Evolutionary conservation across 2,888 invertebrate species (phyloP).

Genomic region (Agrochola lota): DNA sequence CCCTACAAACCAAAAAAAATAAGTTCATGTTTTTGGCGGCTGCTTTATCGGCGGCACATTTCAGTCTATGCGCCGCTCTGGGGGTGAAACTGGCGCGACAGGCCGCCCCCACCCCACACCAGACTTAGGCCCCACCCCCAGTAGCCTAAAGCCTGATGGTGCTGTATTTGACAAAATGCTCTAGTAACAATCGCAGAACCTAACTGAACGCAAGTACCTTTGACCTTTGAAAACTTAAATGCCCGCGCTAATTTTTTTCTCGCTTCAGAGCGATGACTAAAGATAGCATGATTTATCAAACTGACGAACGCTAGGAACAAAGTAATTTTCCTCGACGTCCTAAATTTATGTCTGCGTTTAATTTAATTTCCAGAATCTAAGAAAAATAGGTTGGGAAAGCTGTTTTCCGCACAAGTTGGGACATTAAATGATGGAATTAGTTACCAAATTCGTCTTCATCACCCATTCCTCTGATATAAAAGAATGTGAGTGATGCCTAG

Average conservation of each 20-base stretch:
- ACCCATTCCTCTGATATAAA: background rate
- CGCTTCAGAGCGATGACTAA: constrained; percentile 73
- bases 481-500: background rate
- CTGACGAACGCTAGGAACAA: constrained; percentile 60
- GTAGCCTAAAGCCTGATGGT: constrained; percentile 69
- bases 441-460: constrained; percentile 43
- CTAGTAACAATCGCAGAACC: constrained; percentile 67
- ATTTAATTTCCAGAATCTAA: constrained; percentile 60
- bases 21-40: constrained; percentile 75
- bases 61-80: constrained; percentile 76
- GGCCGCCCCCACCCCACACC: constrained; percentile 62
- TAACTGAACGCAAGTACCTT: constrained; percentile 66
- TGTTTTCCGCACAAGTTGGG: constrained; percentile 41
- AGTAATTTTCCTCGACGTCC: constrained; percentile 59
- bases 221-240: constrained; percentile 68
- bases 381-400: constrained; percentile 49
- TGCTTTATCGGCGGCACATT: constrained; percentile 80
- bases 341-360: constrained; percentile 63
- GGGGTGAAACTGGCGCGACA: constrained; percentile 73
- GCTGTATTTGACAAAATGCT: constrained; percentile 75
- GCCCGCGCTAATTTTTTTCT: constrained; percentile 68
- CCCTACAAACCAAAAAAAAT: constrained; percentile 66
- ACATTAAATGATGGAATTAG: constrained; percentile 35
- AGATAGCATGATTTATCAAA: constrained; percentile 67
- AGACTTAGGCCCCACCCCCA: constrained; percentile 57